Evolutionary conservation across 2,888 invertebrate species (phyloP), one percentile per base, ranked within the genome.

Genomic region (Chirona hameri): DNA sequence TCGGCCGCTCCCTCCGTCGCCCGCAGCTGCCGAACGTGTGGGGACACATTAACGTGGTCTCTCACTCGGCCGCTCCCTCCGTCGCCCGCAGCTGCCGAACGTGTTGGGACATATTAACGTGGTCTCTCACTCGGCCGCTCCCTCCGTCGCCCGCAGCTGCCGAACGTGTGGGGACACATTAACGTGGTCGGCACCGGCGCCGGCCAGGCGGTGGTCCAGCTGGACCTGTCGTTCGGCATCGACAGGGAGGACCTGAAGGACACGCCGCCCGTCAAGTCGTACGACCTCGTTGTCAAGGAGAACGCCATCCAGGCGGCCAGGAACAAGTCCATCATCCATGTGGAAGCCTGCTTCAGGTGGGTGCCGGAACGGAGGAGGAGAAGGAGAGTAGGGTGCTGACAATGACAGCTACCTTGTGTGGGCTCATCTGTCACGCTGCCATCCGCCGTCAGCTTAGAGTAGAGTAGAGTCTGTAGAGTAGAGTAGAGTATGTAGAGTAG

Each of bases 41-140:
- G 87, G 90, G 90, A 24, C 88, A 88, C 84, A 87, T 89, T 1
- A 86, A 87, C 83, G 87, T 88, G 12, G 85, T 86, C 21, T 39
- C 39, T 52, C 52, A 52, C 52, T 52, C 52, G 1, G 15, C 10
- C 52, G 15, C 52, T 52, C 48, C 48, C 48, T 81, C 79, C 85
- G 5, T 84, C 84, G 7, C 0, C 48, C 84, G 46, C 81, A 84
- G 89, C 86, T 90, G 46, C 85, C 85, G 0, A 85, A 86, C 60
- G 88, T 89, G 5, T 90, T 87, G 87, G 90, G 90, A 24, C 88
- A 88, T 84, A 87, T 89, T 1, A 86, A 87, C 83, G 87, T 88
- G 12, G 85, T 86, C 21, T 39, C 39, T 52, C 52, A 52, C 52
- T 52, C 52, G 1, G 15, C 10, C 52, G 15, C 52, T 52, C 48